Evolutionary conservation across 1,140 invertebrate species (phyloP).

Genomic region (Magallana angulata): DNA sequence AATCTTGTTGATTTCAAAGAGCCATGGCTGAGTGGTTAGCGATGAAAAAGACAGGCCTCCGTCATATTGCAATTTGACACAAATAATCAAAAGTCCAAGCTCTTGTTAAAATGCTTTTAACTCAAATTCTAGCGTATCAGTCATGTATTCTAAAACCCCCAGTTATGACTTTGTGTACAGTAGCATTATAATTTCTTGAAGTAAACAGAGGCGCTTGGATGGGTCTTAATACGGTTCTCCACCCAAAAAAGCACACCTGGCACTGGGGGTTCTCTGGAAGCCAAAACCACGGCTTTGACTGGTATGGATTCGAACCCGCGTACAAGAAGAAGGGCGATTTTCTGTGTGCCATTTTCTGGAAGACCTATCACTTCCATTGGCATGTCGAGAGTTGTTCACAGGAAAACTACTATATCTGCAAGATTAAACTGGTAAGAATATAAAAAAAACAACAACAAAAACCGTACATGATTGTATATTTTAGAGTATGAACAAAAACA

Average conservation of each 20-base stretch:
- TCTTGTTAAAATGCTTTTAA: too few species aligned
- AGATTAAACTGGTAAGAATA: background rate
- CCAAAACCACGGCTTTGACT: background rate
- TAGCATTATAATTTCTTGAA: background rate
- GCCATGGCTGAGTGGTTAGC: too few species aligned
- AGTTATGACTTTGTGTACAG: too few species aligned
- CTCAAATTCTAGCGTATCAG: too few species aligned
- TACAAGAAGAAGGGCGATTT: constrained; percentile 8
- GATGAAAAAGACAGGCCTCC: too few species aligned
- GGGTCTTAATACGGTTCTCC: background rate
- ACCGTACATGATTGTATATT: too few species aligned
- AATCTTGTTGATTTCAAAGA: too few species aligned
- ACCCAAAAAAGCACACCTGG: background rate
- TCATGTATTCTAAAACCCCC: too few species aligned
- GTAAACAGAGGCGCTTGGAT: constrained; percentile 1
- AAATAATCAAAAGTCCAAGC: too few species aligned
- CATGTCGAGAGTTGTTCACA: background rate
- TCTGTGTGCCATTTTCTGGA: background rate
- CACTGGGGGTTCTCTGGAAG: constrained; percentile 4
- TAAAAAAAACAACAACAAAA: too few species aligned
- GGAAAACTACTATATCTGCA: background rate
- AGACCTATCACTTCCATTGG: constrained; percentile 7
- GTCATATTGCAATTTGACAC: too few species aligned
- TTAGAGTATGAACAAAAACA: too few species aligned
- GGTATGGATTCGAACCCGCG: background rate